These are phyloP conservation scores for Hanleya hanleyi DNA, from an alignment of 2,888 invertebrate species.

Conservation along the genomic window DNA sequence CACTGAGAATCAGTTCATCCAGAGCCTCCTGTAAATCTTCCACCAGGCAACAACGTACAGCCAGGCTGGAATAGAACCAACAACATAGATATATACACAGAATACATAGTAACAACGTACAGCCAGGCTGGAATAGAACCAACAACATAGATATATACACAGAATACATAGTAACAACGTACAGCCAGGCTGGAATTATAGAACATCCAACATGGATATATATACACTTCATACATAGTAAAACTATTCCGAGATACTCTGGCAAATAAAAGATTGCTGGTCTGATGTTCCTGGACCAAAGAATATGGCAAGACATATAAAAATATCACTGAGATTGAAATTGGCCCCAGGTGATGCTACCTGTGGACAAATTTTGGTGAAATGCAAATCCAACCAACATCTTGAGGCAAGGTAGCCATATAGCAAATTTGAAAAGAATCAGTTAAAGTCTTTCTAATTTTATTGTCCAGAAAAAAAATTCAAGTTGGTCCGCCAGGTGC, in stretches of 20 bases:
- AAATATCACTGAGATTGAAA: too few relatives aligned
- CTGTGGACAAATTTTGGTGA: too few relatives aligned
- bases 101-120: conserved; percentile 39
- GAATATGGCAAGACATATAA: too few relatives aligned
- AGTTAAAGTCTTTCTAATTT: too few relatives aligned
- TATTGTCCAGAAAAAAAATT: neutral
- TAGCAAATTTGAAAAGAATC: too few relatives aligned
- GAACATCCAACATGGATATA: neutral
- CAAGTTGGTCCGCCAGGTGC: neutral
- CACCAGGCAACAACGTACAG: conserved; percentile 47
- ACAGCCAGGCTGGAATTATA: conserved; percentile 40
- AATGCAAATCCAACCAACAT: too few relatives aligned
- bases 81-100: neutral
- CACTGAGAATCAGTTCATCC: conserved; percentile 77
- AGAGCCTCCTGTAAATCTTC: conserved; percentile 73
- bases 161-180: conserved; percentile 36
- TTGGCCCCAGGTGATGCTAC: too few relatives aligned
- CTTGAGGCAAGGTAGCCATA: too few relatives aligned
- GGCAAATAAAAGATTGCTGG: too few relatives aligned
- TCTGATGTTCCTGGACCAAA: too few relatives aligned
- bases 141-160: neutral
- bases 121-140: conserved; percentile 37
- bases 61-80: conserved; percentile 35
- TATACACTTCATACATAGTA: conserved; percentile 18
- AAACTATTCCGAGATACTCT: conserved; percentile 37